Conservation (phyloP, 1,140 invertebrate species). For the Microplitis mediator region DNA sequence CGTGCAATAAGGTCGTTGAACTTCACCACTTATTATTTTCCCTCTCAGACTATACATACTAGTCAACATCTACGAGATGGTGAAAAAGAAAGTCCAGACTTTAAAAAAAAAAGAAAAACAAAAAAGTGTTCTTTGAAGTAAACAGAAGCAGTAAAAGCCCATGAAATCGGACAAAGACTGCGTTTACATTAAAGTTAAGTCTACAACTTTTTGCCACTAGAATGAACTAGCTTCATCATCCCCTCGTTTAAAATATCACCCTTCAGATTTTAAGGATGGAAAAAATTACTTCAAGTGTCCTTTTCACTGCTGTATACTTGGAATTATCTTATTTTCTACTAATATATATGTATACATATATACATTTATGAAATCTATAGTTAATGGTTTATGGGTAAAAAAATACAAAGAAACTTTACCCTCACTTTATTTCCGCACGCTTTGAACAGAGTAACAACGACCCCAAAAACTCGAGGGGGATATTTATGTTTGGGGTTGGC, state of each 20-base stretch:
- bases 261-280: neutral
- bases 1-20: conserved; percentile 11
- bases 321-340: neutral
- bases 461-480: neutral
- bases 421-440: neutral
- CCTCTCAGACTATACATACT: neutral
- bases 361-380: neutral
- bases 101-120: neutral
- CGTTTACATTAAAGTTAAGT: conserved; percentile 8
- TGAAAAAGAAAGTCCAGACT: conserved; percentile 3
- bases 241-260: neutral
- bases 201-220: neutral
- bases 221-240: neutral
- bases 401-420: neutral
- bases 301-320: neutral
- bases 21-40: conserved; percentile 14
- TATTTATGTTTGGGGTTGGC: neutral
- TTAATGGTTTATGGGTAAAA: too few species aligned
- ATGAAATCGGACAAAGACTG: conserved; percentile 13
- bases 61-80: neutral
- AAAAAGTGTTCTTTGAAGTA: conserved; percentile 12
- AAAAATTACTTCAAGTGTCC: neutral
- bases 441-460: neutral
- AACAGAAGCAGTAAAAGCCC: conserved; percentile 6
- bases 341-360: neutral